Evolutionary conservation across 2,797 vertebrate genomes (phyloP).

Genomic region (Odontamblyopus lacepedii): DNA sequence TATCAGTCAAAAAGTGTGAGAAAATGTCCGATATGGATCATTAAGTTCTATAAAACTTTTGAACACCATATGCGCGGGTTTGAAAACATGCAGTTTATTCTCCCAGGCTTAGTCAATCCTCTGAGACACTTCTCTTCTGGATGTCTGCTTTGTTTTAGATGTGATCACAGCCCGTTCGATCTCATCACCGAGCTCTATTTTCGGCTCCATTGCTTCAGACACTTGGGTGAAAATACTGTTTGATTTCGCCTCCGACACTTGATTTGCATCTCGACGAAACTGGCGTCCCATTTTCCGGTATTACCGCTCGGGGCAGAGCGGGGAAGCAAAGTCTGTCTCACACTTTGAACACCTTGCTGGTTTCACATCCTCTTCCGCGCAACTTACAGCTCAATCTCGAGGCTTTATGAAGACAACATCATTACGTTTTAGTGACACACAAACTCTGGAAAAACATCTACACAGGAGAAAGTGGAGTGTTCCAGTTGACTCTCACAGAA

Average conservation of each 20-base stretch:
- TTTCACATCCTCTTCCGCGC: slow-evolving; percentile 1
- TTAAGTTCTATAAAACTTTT: background rate
- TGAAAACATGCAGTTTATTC: background rate
- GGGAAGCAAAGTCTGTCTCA: slow-evolving; percentile 5
- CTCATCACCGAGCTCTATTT: slow-evolving; percentile 21
- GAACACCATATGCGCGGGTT: background rate
- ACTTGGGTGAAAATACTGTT: slow-evolving; percentile 20
- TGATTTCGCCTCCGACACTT: slow-evolving; percentile 2
- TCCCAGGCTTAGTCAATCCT: background rate
- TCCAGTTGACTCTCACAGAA: too few relatives aligned
- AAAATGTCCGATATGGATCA: background rate
- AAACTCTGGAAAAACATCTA: too few relatives aligned
- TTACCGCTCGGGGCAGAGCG: slow-evolving; percentile 12
- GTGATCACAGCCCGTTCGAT: slow-evolving; percentile 20
- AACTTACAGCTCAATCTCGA: background rate
- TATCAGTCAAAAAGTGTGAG: too few relatives aligned
- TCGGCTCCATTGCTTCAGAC: slow-evolving; percentile 10
- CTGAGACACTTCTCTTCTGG: slow-evolving; percentile 13
- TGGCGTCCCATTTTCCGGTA: slow-evolving; percentile 9
- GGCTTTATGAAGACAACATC: background rate
- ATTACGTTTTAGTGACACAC: too few relatives aligned
- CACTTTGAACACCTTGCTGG: background rate
- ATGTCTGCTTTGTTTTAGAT: slow-evolving; percentile 5
- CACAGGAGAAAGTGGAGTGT: too few relatives aligned
- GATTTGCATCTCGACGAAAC: background rate